These are phyloP conservation scores for Cantharis flavilabris DNA, from an alignment of 2,888 invertebrate genomes.

Conservation along the genomic window DNA sequence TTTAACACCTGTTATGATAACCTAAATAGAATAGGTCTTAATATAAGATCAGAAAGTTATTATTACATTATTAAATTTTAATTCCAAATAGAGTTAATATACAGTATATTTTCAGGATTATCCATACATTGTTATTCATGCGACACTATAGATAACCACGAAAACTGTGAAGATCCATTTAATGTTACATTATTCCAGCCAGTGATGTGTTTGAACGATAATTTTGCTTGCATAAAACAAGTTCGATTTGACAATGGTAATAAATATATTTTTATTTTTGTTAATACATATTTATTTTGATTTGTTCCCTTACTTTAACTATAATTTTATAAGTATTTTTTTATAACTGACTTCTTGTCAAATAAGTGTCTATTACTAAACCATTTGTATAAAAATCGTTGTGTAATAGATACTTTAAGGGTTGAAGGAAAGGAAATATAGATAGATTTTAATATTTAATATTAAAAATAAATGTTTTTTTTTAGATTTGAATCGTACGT, in stretches of 20 bases:
- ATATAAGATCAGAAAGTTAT: no score
- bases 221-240: conserved; percentile 20
- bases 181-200: conserved; percentile 6
- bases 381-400: no score
- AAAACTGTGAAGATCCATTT: conserved; percentile 13
- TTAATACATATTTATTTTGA: no score
- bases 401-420: no score
- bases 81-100: background rate
- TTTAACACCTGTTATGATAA: no score
- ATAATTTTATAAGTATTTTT: no score
- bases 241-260: conserved; percentile 14
- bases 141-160: conserved; percentile 6
- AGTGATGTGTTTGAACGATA: conserved; percentile 10
- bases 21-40: no score
- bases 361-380: no score
- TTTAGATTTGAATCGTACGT: background rate
- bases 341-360: no score
- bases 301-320: no score
- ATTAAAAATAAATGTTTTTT: background rate
- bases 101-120: background rate
- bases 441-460: no score
- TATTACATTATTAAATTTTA: background rate
- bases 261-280: background rate
- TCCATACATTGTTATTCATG: conserved; percentile 15
- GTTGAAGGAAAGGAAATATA: no score